phyloP scores from a whole-genome alignment of 2,888 invertebrate species.

The Pandemis corylana region DNA sequence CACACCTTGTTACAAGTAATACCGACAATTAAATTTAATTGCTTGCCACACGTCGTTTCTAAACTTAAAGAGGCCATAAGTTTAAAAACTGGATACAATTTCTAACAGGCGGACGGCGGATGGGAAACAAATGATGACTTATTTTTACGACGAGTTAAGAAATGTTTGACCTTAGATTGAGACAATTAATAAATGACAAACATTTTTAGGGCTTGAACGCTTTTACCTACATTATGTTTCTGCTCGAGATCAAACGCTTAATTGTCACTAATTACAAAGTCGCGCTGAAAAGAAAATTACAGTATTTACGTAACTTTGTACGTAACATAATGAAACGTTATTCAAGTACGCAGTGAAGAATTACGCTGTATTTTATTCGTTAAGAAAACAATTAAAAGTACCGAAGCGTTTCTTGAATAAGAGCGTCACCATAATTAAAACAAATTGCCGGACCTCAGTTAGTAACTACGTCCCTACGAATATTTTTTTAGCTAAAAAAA shows the following conservation, averaged over 20 bases:
- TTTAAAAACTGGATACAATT: not conserved
- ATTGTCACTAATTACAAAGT: not conserved
- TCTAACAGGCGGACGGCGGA: no score
- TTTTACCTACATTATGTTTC: not conserved
- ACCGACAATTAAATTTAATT: constrained; percentile 2
- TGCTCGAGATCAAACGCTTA: not conserved
- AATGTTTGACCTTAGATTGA: no score
- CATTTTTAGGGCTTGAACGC: not conserved
- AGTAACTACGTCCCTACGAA: not conserved
- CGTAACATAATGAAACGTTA: not conserved
- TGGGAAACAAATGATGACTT: no score
- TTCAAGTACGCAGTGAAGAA: constrained; percentile 2
- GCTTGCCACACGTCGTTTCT: not conserved
- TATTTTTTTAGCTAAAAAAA: no score
- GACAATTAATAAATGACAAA: not conserved
- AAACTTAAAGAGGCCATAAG: not conserved
- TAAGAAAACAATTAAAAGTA: not conserved
- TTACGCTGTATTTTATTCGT: not conserved
- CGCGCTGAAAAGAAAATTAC: not conserved
- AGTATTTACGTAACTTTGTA: not conserved
- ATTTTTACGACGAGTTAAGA: no score
- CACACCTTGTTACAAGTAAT: constrained; percentile 8
- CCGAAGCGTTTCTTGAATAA: not conserved
- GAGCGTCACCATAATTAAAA: constrained; percentile 1
- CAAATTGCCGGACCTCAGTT: not conserved